These are phyloP conservation scores for Gadus macrocephalus DNA, from an alignment of 2,113 vertebrate species.

Conservation along the genomic window DNA sequence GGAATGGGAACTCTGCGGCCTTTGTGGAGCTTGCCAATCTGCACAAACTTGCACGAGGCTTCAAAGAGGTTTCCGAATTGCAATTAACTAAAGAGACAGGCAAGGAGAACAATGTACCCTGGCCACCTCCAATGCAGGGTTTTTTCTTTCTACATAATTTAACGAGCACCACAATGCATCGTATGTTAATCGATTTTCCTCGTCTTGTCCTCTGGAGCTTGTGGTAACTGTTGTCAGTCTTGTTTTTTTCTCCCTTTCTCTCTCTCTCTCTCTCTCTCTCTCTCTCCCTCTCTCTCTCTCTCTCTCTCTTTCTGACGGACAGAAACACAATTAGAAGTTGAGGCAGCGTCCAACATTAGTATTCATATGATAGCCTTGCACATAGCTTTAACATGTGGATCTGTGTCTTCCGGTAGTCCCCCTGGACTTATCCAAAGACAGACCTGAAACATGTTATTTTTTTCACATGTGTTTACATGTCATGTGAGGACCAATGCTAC, in stretches of 20 bases:
- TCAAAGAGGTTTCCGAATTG: conserved; percentile 54
- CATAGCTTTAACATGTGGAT: no score
- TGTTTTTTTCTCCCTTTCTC: no score
- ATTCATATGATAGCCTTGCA: conserved; percentile 41
- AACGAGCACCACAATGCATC: conserved; percentile 66
- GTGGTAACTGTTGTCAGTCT: conserved; percentile 54
- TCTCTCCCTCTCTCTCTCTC: no score
- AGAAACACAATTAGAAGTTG: conserved; percentile 61
- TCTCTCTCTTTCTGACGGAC: conserved; percentile 57
- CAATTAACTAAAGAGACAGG: conserved; percentile 63
- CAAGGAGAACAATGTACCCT: conserved; percentile 57
- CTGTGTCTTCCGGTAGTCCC: no score
- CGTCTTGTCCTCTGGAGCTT: conserved; percentile 52
- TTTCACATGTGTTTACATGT: no score
- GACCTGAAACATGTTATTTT: no score
- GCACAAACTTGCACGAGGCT: conserved; percentile 54
- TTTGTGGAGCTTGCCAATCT: conserved; percentile 54
- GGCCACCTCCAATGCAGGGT: conserved; percentile 43
- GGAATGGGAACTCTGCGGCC: conserved; percentile 50
- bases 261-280: conserved; percentile 25
- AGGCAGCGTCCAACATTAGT: conserved; percentile 51
- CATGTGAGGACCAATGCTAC: no score
- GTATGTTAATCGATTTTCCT: conserved; percentile 68
- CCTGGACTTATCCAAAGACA: no score
- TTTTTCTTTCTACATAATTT: conserved; percentile 69